Percentiles rank a stretch among this genome's conserved stretches.
Conservation (phyloP, 2,888 invertebrate species). For the Aquatica leii region DNA sequence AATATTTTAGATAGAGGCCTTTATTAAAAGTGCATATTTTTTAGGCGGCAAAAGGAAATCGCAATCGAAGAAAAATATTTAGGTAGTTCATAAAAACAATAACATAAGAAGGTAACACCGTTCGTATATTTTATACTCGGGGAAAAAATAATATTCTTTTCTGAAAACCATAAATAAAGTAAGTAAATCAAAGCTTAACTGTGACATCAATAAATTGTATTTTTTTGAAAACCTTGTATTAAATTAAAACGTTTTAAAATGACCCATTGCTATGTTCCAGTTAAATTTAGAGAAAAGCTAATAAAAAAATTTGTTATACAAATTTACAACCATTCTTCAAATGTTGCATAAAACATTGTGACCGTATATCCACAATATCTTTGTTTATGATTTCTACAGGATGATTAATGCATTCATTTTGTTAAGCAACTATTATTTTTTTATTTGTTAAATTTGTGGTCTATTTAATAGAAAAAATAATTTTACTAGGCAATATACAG, state of each 20-base stretch:
- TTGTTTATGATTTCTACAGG: constrained; percentile 6
- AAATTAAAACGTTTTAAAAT: too few relatives aligned
- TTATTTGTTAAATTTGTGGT: too few relatives aligned
- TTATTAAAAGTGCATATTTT: constrained; percentile 20
- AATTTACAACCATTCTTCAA: neutral
- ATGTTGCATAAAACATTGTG: neutral
- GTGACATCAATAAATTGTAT: too few relatives aligned
- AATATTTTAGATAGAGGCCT: constrained; percentile 18
- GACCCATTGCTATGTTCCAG: too few relatives aligned
- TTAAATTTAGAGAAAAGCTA: neutral
- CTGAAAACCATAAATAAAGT: neutral
- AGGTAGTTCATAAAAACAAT: neutral
- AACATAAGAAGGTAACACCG: too few relatives aligned
- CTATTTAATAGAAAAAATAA: neutral
- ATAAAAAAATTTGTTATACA: neutral
- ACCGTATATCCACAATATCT: neutral
- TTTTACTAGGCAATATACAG: too few relatives aligned
- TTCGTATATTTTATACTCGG: neutral
- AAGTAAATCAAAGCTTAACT: too few relatives aligned
- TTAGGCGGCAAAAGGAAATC: neutral
- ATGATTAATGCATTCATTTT: constrained; percentile 11
- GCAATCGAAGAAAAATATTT: too few relatives aligned
- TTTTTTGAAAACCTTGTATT: too few relatives aligned
- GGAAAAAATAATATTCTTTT: neutral
- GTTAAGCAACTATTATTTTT: neutral